Evolutionary conservation across 1,140 invertebrate genomes (phyloP), one percentile per base, ranked within the genome.

Genomic region (Drosophila parvula): DNA sequence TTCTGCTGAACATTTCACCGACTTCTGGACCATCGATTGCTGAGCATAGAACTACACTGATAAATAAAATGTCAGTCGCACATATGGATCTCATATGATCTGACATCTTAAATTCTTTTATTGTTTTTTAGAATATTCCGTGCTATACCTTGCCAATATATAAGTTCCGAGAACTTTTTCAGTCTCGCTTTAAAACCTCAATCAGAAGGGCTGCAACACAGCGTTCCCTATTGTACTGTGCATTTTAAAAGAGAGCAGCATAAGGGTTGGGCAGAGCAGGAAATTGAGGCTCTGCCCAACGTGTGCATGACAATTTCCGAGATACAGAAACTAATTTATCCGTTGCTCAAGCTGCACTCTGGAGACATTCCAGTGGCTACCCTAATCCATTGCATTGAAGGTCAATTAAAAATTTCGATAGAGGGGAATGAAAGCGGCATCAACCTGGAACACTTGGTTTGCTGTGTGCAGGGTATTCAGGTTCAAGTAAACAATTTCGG

Each of bases 151-250:
- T 98, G 68, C 96, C 96, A 4, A 93, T 98, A 30, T 97, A 97
- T 88, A 96, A 97, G 92, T 97, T 98, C 78, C 94, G 97, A 58
- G 96, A 97, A 92, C 93, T 97, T 74, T 96, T 96, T 91, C 96
- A 98, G 92, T 96, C 95, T 78, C 94, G 97, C 62, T 98, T 95
- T 84, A 94, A 96, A 91, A 22, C 22, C 22, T 22, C 22, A 22
- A 22, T 22, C 18, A 96, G 91, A 91, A 78, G 91, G 81, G 61
- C 76, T 93, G 44, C 85, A 95, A 93, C 93, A 94, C 27, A 94
- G 94, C 67, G 91, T 94, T 48, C 94, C 94, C 4, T 95, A 95
- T 76, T 96, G 95, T 71, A 94, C 93, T 4, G 91, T 93, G 36
- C 95, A 96, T 81, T 94, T 92, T 47, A 91, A 91, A 58, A 74